Evolutionary conservation across 2,113 vertebrate genomes (phyloP).

Genomic region (Petaurus breviceps): DNA sequence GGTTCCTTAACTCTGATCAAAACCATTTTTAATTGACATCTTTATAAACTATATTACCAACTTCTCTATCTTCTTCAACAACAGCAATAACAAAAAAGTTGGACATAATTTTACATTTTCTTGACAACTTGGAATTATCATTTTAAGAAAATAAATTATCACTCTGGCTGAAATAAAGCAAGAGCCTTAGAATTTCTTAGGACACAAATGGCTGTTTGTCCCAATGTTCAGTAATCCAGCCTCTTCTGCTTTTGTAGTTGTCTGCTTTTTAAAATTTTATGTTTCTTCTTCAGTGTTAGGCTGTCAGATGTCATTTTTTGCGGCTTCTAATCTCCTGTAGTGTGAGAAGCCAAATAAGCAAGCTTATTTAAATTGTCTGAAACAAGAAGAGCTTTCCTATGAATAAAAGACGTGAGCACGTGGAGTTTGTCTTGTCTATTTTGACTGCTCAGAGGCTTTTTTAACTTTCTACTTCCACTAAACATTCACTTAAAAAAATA

Average conservation of each 20-base stretch:
- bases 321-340: slow-evolving; percentile 33
- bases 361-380: slow-evolving; percentile 38
- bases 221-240: not conserved
- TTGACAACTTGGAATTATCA: not conserved
- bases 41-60: slow-evolving; percentile 13
- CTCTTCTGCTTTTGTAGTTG: slow-evolving; percentile 14
- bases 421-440: not conserved
- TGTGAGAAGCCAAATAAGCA: slow-evolving; percentile 25
- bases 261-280: not conserved
- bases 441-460: slow-evolving; percentile 18
- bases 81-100: not conserved
- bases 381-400: slow-evolving; percentile 22
- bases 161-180: not conserved
- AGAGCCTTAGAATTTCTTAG: not conserved
- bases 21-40: slow-evolving; percentile 14
- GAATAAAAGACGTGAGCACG: slow-evolving; percentile 5
- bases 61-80: slow-evolving; percentile 25
- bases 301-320: not conserved
- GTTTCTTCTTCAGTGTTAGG: not conserved
- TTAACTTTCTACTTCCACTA: slow-evolving; percentile 13
- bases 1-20: too few relatives aligned
- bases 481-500: not conserved
- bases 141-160: not conserved
- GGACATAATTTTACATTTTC: not conserved
- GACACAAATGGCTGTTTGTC: not conserved